phyloP scores from a whole-genome alignment of 2,797 vertebrate species.

The Naso thynnoides region DNA sequence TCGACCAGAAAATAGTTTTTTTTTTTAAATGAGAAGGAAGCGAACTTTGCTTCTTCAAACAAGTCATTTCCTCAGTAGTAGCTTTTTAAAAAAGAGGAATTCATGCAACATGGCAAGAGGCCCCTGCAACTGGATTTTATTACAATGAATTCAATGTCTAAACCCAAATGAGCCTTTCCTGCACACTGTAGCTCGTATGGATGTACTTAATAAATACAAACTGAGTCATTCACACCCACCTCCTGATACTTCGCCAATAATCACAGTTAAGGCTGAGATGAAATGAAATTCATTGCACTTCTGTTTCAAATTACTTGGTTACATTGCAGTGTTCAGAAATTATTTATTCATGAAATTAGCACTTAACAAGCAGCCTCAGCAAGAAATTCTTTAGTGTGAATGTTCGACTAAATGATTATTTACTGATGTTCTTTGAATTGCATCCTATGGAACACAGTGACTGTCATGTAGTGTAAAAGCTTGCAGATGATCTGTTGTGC shows the following conservation, averaged over 20 bases:
- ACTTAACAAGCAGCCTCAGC: no score
- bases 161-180: background rate
- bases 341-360: no score
- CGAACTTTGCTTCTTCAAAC: background rate
- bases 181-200: background rate
- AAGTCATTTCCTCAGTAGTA: background rate
- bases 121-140: background rate
- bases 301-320: background rate
- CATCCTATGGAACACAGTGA: no score
- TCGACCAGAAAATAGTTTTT: background rate
- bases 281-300: slow-evolving; percentile 5
- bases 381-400: no score
- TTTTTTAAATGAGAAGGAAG: background rate
- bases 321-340: background rate
- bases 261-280: slow-evolving; percentile 3
- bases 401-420: no score
- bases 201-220: background rate
- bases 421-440: no score
- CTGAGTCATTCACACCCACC: slow-evolving; percentile 24
- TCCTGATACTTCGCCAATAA: slow-evolving; percentile 18
- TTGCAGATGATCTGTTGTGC: no score
- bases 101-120: background rate
- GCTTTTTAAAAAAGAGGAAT: background rate
- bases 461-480: no score
- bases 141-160: background rate